Conservation (phyloP, 2,888 invertebrate genomes). For the Dascillus cervinus region DNA sequence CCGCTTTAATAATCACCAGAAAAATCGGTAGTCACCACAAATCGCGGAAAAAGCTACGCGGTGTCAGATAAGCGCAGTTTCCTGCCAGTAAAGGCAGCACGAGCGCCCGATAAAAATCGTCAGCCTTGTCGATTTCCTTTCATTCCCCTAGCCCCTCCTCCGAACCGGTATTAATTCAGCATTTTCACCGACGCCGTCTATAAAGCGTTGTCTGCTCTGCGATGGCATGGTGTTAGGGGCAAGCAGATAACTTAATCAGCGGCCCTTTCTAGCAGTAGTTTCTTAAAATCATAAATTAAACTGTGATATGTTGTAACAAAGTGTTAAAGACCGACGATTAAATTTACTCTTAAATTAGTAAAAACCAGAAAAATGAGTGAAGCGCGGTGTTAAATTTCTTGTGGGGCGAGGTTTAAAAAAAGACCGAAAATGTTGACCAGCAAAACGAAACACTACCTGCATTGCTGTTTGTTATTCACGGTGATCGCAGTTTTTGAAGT, state of each 20-base stretch:
- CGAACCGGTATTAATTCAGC: too few relatives aligned
- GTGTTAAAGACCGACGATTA: neutral
- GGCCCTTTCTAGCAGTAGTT: slow-evolving; percentile 8
- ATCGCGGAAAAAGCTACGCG: too few relatives aligned
- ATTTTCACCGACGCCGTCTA: slow-evolving; percentile 13
- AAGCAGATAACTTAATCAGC: slow-evolving; percentile 14
- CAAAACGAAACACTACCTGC: slow-evolving; percentile 70
- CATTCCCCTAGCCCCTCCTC: too few relatives aligned
- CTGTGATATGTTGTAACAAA: slow-evolving; percentile 8
- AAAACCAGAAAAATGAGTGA: too few relatives aligned
- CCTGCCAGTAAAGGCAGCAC: too few relatives aligned
- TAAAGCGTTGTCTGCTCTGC: slow-evolving; percentile 14
- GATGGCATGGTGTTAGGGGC: slow-evolving; percentile 8
- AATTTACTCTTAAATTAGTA: neutral
- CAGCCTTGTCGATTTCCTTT: too few relatives aligned
- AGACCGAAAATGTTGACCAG: slow-evolving; percentile 45
- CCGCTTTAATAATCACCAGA: too few relatives aligned
- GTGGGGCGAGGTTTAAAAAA: neutral
- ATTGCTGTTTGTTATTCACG: slow-evolving; percentile 65
- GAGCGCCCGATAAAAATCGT: too few relatives aligned
- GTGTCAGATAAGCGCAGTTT: too few relatives aligned
- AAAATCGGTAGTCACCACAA: too few relatives aligned
- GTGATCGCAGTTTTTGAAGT: slow-evolving; percentile 69
- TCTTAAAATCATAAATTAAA: slow-evolving; percentile 8
- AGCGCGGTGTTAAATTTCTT: neutral